Percentiles rank a stretch among this genome's conserved stretches.
Evolutionary conservation across 1,140 invertebrate species (phyloP).

Genomic region (Drosophila pandora): DNA sequence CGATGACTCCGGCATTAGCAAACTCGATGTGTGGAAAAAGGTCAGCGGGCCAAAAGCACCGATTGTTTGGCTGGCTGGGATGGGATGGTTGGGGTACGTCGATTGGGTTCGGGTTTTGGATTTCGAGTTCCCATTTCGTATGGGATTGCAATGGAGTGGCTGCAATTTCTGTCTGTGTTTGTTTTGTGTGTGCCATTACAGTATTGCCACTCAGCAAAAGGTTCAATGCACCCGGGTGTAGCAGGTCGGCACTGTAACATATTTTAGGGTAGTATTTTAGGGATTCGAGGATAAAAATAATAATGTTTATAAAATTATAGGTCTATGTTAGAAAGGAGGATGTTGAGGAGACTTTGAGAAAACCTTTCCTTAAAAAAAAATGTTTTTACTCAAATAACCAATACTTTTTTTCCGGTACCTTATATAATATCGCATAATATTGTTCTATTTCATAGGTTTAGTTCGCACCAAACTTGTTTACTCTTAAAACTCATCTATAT

Average conservation of each 20-base stretch:
- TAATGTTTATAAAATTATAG: too few relatives aligned
- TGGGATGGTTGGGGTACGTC: slow-evolving; percentile 12
- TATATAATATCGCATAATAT: too few relatives aligned
- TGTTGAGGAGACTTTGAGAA: too few relatives aligned
- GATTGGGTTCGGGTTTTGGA: slow-evolving; percentile 26
- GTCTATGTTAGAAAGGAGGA: too few relatives aligned
- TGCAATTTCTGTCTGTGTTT: slow-evolving; percentile 36
- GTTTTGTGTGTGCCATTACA: slow-evolving; percentile 25
- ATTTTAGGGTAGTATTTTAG: neutral
- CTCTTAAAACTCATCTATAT: too few relatives aligned
- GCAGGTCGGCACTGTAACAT: neutral
- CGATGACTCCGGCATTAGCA: slow-evolving; percentile 46
- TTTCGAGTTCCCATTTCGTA: slow-evolving; percentile 17
- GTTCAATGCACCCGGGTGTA: slow-evolving; percentile 58
- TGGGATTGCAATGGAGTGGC: slow-evolving; percentile 30
- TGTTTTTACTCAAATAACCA: too few relatives aligned
- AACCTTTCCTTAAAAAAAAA: too few relatives aligned
- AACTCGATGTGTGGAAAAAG: slow-evolving; percentile 61
- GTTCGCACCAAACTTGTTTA: too few relatives aligned
- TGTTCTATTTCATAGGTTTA: too few relatives aligned
- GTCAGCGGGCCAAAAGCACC: slow-evolving; percentile 59
- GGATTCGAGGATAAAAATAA: neutral
- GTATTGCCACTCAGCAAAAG: slow-evolving; percentile 26
- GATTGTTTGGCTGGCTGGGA: slow-evolving; percentile 30
- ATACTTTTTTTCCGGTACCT: too few relatives aligned